phyloP scores from a whole-genome alignment of 92 coral and sea anemone species.

The Palythoa grandiflora region DNA sequence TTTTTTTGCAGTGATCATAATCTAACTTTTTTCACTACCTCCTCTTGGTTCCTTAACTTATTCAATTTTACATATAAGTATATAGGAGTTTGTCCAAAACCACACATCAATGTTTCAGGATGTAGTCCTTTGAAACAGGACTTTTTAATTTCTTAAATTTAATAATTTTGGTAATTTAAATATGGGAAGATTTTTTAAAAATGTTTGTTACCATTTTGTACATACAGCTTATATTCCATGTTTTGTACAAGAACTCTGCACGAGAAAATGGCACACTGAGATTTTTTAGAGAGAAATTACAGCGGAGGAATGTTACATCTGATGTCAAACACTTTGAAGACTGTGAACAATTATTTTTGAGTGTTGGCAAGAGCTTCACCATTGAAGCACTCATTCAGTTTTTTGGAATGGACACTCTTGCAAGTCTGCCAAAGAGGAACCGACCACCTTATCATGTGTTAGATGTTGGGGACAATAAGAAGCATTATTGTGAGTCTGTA shows the following conservation, averaged over 20 bases:
- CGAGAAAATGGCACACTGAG: slow-evolving; percentile 58
- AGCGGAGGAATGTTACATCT: slow-evolving; percentile 52
- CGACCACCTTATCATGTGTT: slow-evolving; percentile 51
- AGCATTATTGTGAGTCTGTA: slow-evolving; percentile 44
- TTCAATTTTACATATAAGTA: no score
- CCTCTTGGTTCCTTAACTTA: no score
- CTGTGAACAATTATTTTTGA: slow-evolving; percentile 59
- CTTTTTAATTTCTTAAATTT: no score
- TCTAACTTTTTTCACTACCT: no score
- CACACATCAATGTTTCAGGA: no score
- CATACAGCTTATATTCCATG: slow-evolving; percentile 48
- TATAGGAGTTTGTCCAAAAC: no score
- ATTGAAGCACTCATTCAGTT: not conserved
- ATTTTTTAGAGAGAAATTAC: slow-evolving; percentile 61
- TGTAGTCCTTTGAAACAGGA: no score
- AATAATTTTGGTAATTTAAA: slow-evolving; percentile 13
- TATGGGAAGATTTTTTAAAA: slow-evolving; percentile 7
- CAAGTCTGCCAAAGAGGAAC: slow-evolving; percentile 50
- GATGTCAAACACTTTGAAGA: slow-evolving; percentile 62
- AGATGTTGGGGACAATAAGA: slow-evolving; percentile 58
- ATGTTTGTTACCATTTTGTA: slow-evolving; percentile 16
- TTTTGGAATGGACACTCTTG: slow-evolving; percentile 54
- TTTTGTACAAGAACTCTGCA: slow-evolving; percentile 51
- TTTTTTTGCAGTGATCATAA: no score
- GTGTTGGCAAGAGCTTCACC: slow-evolving; percentile 56